A percentile compares a stretch with the other conserved stretches of the same genome.
Evolutionary conservation across 2,888 invertebrate species (phyloP).

Genomic region (Pelosia muscerda): DNA sequence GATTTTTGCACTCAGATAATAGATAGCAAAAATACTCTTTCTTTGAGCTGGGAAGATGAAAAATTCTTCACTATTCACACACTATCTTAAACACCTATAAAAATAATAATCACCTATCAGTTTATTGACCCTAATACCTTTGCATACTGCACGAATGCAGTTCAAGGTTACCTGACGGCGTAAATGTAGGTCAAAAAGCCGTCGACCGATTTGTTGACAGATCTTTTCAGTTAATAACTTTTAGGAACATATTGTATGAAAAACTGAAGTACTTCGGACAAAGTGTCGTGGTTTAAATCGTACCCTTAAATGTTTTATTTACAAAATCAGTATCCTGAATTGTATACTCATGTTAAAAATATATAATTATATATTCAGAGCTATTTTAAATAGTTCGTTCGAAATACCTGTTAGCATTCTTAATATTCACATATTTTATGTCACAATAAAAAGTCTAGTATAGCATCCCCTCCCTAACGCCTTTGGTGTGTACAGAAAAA

Average conservation of each 20-base stretch:
- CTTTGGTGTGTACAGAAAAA: no score
- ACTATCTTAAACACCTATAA: no score
- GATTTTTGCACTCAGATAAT: no score
- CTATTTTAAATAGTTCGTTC: no score
- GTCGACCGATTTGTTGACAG: background rate
- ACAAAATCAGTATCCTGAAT: background rate
- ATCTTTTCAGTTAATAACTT: background rate
- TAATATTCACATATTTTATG: no score
- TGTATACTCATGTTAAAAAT: background rate
- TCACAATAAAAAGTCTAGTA: no score
- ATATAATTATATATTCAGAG: no score
- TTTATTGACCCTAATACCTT: conserved; percentile 1
- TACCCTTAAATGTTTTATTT: background rate
- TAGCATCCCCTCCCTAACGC: no score
- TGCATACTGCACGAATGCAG: conserved; percentile 4
- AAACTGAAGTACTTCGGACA: background rate
- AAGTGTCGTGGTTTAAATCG: background rate
- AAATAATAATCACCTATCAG: background rate
- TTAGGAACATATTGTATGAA: background rate
- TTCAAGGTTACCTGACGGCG: background rate
- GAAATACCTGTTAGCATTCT: no score
- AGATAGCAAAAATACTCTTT: no score
- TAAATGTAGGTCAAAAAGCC: conserved; percentile 1
- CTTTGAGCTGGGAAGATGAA: no score
- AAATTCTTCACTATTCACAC: background rate